A percentile compares a stretch with the other conserved stretches of the same genome.
phyloP scores from a whole-genome alignment of 1,140 invertebrate species.

The Drosophila kikkawai region DNA sequence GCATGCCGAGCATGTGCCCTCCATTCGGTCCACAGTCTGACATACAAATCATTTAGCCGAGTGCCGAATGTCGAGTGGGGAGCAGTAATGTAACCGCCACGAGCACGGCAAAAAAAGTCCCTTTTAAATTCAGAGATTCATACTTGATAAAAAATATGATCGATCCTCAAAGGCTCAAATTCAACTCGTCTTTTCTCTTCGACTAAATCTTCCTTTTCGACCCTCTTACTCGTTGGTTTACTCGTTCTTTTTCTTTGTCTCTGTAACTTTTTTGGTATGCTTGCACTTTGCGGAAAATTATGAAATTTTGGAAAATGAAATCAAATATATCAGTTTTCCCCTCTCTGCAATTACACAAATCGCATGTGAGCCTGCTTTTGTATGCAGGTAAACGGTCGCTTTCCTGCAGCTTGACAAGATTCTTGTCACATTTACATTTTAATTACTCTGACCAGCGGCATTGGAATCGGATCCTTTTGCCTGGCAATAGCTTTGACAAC shows the following conservation, averaged over 20 bases:
- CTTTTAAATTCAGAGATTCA: not conserved
- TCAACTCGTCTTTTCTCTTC: too few species aligned
- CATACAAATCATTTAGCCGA: conserved; percentile 79
- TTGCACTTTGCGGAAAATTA: not conserved
- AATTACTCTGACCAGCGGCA: conserved; percentile 55
- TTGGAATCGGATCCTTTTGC: not conserved
- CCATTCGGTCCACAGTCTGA: conserved; percentile 61
- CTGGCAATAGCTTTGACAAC: conserved; percentile 67
- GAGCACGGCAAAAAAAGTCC: conserved; percentile 11
- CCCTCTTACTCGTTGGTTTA: too few species aligned
- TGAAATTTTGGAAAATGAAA: not conserved
- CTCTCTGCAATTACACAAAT: not conserved
- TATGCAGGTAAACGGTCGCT: conserved; percentile 3
- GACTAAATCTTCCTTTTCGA: too few species aligned
- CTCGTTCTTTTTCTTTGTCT: too few species aligned
- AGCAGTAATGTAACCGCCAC: conserved; percentile 56
- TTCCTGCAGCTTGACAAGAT: not conserved
- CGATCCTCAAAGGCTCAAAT: too few species aligned
- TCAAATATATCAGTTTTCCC: not conserved
- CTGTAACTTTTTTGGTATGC: not conserved
- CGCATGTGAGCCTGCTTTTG: conserved; percentile 22
- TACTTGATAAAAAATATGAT: not conserved
- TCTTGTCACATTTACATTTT: conserved; percentile 59
- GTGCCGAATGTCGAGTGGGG: conserved; percentile 37
- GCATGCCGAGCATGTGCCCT: conserved; percentile 63